A percentile compares a stretch with the other conserved stretches of the same genome.
phyloP scores from a whole-genome alignment of 1,140 invertebrate genomes.

The Drosophila parabipectinata region DNA sequence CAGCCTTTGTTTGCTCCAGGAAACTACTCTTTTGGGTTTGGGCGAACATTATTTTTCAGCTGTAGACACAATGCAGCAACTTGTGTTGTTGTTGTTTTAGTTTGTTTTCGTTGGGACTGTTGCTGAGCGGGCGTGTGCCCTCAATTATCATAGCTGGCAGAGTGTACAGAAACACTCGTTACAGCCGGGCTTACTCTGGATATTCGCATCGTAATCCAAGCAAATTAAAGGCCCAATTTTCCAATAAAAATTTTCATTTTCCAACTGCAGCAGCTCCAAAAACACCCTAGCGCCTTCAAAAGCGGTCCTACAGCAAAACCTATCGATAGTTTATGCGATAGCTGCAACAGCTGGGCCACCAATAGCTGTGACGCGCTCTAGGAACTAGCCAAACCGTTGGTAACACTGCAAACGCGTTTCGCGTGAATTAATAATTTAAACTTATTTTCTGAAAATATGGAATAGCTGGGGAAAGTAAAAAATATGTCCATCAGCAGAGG shows the following conservation, averaged over 20 bases:
- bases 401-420: slow-evolving; percentile 38
- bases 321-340: background rate
- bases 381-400: slow-evolving; percentile 32
- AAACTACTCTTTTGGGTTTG: slow-evolving; percentile 87
- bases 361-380: slow-evolving; percentile 15
- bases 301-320: background rate
- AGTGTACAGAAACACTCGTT: slow-evolving; percentile 10
- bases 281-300: background rate
- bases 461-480: slow-evolving; percentile 50
- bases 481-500: slow-evolving; percentile 46
- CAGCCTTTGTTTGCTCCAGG: slow-evolving; percentile 93
- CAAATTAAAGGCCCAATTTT: slow-evolving; percentile 46
- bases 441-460: slow-evolving; percentile 58
- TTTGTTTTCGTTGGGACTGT: slow-evolving; percentile 37
- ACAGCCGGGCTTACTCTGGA: background rate
- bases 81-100: slow-evolving; percentile 25
- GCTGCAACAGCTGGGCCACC: background rate
- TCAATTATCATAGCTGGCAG: background rate
- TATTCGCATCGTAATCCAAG: slow-evolving; percentile 48
- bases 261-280: background rate
- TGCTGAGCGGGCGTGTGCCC: background rate
- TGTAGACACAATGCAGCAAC: slow-evolving; percentile 7
- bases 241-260: slow-evolving; percentile 70
- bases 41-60: slow-evolving; percentile 85
- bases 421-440: slow-evolving; percentile 68